Evolutionary conservation across 2,888 invertebrate species (phyloP).

Genomic region (Aleiodes testaceus): DNA sequence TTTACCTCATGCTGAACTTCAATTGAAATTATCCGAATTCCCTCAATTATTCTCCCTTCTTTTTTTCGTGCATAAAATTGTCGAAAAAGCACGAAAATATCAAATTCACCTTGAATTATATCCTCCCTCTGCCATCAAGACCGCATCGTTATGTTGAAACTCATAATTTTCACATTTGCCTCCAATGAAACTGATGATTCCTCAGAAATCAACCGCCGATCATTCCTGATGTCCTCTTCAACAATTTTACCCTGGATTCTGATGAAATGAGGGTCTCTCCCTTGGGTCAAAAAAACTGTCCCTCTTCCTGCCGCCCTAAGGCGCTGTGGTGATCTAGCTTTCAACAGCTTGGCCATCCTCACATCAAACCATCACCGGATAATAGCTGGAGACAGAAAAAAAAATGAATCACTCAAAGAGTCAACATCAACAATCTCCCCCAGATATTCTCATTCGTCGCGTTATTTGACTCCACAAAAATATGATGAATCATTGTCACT

Average conservation of each 20-base stretch:
- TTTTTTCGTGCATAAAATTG: too few relatives aligned
- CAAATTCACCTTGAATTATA: constrained; percentile 33
- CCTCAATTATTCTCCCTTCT: too few relatives aligned
- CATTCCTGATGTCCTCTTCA: not conserved
- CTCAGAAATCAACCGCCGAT: not conserved
- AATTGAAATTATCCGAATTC: too few relatives aligned
- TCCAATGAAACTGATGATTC: constrained; percentile 29
- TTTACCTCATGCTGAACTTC: not conserved
- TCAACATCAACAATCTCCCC: too few relatives aligned
- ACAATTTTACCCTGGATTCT: constrained; percentile 20
- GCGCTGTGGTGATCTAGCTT: not conserved
- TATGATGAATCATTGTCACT: constrained; percentile 26
- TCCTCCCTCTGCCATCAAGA: not conserved
- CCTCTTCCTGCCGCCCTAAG: constrained; percentile 4
- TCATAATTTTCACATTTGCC: constrained; percentile 33
- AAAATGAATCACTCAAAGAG: too few relatives aligned
- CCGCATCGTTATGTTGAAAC: constrained; percentile 25
- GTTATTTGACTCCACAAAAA: too few relatives aligned
- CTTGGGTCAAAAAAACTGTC: not conserved
- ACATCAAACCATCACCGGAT: too few relatives aligned
- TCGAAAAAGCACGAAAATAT: too few relatives aligned
- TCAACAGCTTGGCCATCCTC: not conserved
- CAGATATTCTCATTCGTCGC: too few relatives aligned
- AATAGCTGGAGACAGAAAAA: too few relatives aligned
- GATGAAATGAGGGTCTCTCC: constrained; percentile 1